Percentiles rank a stretch among this genome's conserved stretches.
Evolutionary conservation across 2,888 invertebrate genomes (phyloP).

Genomic region (Eupithecia subfuscata): DNA sequence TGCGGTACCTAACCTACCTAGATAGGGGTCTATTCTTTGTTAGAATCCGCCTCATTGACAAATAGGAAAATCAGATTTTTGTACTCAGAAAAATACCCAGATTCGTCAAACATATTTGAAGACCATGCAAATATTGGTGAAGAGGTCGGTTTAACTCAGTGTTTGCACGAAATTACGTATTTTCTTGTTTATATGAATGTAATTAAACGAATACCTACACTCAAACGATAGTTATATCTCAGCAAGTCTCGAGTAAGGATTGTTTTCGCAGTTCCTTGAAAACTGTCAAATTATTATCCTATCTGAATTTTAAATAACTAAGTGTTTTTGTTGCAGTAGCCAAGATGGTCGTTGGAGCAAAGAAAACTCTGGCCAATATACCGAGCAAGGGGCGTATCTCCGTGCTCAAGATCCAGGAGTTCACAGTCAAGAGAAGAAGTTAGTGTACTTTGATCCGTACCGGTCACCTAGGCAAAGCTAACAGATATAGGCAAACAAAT

Average conservation of each 20-base stretch:
- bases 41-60: neutral
- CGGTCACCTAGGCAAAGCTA: no score
- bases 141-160: neutral
- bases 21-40: neutral
- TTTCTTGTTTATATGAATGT: neutral
- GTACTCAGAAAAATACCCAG: neutral
- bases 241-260: neutral
- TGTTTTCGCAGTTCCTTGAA: neutral
- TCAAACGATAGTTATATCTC: neutral
- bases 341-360: conserved; percentile 69
- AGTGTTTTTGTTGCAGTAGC: conserved; percentile 58
- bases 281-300: neutral
- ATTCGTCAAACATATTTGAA: neutral
- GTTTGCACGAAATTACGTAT: neutral
- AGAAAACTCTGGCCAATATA: conserved; percentile 66
- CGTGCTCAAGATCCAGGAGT: conserved; percentile 72
- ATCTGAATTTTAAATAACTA: neutral
- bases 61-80: neutral
- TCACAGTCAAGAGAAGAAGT: conserved; percentile 71
- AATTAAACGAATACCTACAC: neutral
- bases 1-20: neutral
- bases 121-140: neutral
- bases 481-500: no score
- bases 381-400: conserved; percentile 74
- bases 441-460: conserved; percentile 50